These are phyloP conservation scores for Danio tinwini DNA, from an alignment of 2,797 vertebrate species.

Conservation along the genomic window DNA sequence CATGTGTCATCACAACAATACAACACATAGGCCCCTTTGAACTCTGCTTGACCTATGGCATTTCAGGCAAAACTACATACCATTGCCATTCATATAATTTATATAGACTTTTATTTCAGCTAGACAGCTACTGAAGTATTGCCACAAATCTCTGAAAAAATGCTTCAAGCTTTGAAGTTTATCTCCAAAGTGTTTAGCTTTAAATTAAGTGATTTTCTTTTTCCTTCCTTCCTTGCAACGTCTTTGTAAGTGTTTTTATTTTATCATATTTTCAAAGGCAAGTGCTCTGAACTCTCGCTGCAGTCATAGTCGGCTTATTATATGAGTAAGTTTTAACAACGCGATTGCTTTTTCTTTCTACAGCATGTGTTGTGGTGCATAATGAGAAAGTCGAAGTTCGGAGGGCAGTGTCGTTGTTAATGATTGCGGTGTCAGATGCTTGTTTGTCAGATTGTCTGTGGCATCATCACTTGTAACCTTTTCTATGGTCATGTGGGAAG, in stretches of 20 bases:
- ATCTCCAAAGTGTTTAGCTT: not conserved
- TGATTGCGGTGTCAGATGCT: conserved; percentile 2
- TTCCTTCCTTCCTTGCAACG: not conserved
- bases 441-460: not conserved
- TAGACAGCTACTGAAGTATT: not conserved
- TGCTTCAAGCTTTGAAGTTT: not conserved
- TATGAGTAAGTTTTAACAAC: conserved; percentile 23
- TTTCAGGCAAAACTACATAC: not conserved
- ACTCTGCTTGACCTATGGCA: not conserved
- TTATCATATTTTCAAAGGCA: conserved; percentile 3
- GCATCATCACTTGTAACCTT: not conserved
- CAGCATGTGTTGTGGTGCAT: conserved; percentile 2
- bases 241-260: not conserved
- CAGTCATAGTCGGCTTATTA: not conserved
- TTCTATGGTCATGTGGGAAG: not conserved
- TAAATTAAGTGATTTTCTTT: not conserved
- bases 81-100: not conserved
- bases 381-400: not conserved
- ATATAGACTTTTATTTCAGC: not conserved
- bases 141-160: not conserved
- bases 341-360: not conserved
- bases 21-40: not conserved
- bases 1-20: conserved; percentile 4
- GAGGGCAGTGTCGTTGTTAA: not conserved
- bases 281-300: not conserved